Evolutionary conservation across 2,888 invertebrate species (phyloP), one percentile per base, ranked within the genome.

Genomic region (Agrilus cyanescens): DNA sequence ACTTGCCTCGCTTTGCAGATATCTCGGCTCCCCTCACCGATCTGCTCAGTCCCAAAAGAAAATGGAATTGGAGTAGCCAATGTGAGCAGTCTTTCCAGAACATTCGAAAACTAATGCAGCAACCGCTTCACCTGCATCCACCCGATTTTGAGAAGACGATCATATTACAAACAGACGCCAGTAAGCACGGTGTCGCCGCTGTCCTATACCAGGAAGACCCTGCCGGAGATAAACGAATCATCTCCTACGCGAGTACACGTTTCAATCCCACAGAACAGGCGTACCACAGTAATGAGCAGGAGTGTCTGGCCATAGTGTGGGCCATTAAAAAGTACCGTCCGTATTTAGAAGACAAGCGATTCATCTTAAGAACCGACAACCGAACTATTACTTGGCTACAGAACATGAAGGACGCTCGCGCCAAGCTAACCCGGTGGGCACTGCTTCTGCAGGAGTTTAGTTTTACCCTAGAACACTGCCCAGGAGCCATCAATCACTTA

Each of bases 281-380:
- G 0, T 53, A 50, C 37, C 54, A 56, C 37, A 38, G 46, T 2
- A 56, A 53, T 37, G 54, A 56, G 30, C 50, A 50, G 35, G n/a
- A n/a, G n/a, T n/a, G n/a, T n/a, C 39, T 51, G 1, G 51, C 55
- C 0, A 44, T 50, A 1, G 41, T 56, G 3, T 56, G 51, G 54
- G 54, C 48, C 6, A 37, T 50, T 6, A 47, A 50, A 15, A 33
- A 33, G 15, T 33, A 33, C 5, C 33, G 33, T n/a, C 33, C 33
- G 2, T 33, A 33, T 15, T 33, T 33, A 15, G 33, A 33, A 10
- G 33, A 33, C 33, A 13, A 15, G 10, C 33, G 15, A 3, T 33
- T 33, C 33, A 25, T 25, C 10, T 25, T 25, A 25, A 25, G 49
- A 1, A 57, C 54, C 0, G 53, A 56, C 39, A 52, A 43, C 39